Conservation (phyloP, 2,888 invertebrate genomes). For the Athalia rosae region DNA sequence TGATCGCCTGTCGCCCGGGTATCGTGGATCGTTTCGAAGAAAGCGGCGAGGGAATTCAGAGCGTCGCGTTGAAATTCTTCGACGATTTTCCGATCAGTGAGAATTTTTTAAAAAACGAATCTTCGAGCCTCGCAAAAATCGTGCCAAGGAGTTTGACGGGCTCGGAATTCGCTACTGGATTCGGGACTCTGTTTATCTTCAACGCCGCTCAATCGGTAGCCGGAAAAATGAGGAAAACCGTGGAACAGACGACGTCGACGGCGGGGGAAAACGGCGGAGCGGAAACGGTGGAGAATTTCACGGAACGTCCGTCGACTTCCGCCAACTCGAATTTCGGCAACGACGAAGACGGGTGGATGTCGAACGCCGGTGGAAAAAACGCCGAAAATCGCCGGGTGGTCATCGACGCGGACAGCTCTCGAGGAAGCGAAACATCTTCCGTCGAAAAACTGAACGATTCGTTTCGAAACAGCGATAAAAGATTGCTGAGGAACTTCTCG, state of each 20-base stretch:
- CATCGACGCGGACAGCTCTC: not conserved
- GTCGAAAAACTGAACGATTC: slow-evolving; percentile 10
- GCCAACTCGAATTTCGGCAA: not conserved
- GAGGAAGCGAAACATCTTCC: not conserved
- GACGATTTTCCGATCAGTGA: slow-evolving; percentile 1
- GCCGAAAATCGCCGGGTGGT: not conserved
- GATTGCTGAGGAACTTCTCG: slow-evolving; percentile 11
- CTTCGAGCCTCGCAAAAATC: not conserved
- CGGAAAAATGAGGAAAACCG: slow-evolving; percentile 1
- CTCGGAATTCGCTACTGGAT: not conserved
- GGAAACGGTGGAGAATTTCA: too few relatives aligned
- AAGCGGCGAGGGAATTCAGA: slow-evolving; percentile 7
- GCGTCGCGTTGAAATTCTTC: slow-evolving; percentile 5
- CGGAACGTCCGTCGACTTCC: not conserved
- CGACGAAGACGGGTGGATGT: not conserved
- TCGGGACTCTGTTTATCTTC: not conserved
- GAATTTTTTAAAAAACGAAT: not conserved
- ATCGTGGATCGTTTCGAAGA: slow-evolving; percentile 16
- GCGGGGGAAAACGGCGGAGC: too few relatives aligned
- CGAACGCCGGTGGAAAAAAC: not conserved
- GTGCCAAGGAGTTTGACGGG: not conserved
- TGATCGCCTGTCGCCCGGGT: slow-evolving; percentile 1
- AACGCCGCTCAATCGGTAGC: not conserved
- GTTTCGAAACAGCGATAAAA: not conserved
- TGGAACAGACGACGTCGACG: too few relatives aligned